Base-by-base conservation (phyloP, 2,888 invertebrate genomes). In the Peribatodes rhomboidaria region DNA sequence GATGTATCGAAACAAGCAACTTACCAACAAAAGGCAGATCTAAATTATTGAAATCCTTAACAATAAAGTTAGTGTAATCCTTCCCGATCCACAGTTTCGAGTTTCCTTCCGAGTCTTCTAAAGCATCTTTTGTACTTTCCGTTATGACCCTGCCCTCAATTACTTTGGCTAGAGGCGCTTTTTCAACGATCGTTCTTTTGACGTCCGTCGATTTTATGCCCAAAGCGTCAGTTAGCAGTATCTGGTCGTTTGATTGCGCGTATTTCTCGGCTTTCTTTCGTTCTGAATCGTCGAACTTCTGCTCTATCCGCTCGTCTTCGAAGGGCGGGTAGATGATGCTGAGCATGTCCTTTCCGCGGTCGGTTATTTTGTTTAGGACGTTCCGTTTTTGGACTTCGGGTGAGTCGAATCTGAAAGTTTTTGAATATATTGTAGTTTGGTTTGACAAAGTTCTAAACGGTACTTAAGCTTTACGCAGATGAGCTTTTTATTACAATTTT, bases 51-150 rank as follows among this genome's bases (percentile, higher is more conserved):
- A 99, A 98, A 89, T 99, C 99, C 85, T 98, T 98, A 67, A 98
- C 97, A 70, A 99, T 99, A 84, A 99, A 99, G 90, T 99, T 99
- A 0, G 96, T 96, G 80, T 99, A 99, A 84, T 99, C 99, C 88
- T 99, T 99, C 64, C 99, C 99, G 52, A 98, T 95, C 99, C 99
- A 99, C 57, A 97, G 92, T 81, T 98, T 98, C 0, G 97, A 96
- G 57, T 96, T 96, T 0, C 97, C 97, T 76, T 95, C 95, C 0
- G 88, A 73, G 0, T 82, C 87, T 65, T 90, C 88, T 64, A 88
- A 57, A 0, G 76, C 83, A 41, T 88, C 84, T 42, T 87, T 89
- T 0, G 88, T 88, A 14, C 74, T 83, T 35, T 90, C 92, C 0
- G 92, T 93, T 11, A 84, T 86, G 1, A 82, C 91, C 68, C 83